Evolutionary conservation across 1,140 invertebrate species (phyloP).

Genomic region (Bombus superbus): DNA sequence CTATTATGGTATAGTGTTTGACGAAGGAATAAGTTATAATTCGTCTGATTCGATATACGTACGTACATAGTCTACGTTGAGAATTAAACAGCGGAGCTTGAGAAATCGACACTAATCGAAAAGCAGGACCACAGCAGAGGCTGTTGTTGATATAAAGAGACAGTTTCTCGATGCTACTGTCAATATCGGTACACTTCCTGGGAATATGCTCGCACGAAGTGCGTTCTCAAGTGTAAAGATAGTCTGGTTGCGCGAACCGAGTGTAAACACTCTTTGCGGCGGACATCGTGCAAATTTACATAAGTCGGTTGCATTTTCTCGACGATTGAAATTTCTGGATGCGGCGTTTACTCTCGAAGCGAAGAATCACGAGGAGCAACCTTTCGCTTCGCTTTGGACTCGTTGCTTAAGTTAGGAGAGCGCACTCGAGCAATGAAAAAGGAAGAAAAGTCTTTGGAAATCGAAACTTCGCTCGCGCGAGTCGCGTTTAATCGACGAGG

Average conservation of each 20-base stretch:
- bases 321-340: constrained; percentile 42
- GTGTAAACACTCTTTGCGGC: constrained; percentile 30
- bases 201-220: neutral
- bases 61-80: neutral
- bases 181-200: constrained; percentile 19
- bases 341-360: constrained; percentile 14
- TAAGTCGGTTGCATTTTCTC: constrained; percentile 50
- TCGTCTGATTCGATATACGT: neutral
- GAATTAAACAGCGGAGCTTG: neutral
- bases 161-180: neutral
- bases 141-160: neutral
- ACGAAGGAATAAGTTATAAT: neutral
- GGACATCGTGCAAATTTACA: constrained; percentile 46
- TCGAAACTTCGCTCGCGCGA: neutral
- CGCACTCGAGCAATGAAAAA: neutral
- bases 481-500: neutral
- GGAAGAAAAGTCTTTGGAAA: neutral
- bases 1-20: neutral
- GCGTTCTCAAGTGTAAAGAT: neutral
- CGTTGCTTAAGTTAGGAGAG: constrained; percentile 22
- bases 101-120: neutral
- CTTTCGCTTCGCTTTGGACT: constrained; percentile 9
- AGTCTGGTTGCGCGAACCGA: constrained; percentile 14
- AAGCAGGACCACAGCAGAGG: too few relatives aligned
- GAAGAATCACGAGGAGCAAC: neutral